A percentile compares a stretch with the other conserved stretches of the same genome.
phyloP scores from a whole-genome alignment of 23 tunicate species.

The Oikopleura dioica region DNA sequence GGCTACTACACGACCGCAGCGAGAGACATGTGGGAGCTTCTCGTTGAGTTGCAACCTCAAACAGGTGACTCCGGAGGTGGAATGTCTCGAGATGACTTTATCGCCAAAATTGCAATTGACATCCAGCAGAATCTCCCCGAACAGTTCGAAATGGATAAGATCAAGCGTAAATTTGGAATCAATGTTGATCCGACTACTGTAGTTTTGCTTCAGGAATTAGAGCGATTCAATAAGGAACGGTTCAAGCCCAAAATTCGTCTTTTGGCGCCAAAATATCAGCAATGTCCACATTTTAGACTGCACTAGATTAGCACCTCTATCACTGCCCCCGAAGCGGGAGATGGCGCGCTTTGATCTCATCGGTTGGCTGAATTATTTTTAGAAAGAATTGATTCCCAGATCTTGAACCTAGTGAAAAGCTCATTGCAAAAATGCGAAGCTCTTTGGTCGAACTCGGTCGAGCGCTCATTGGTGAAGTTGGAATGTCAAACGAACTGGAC shows the following conservation, averaged over 20 bases:
- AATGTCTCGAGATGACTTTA: slow-evolving; percentile 79
- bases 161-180: slow-evolving; percentile 37
- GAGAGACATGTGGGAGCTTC: slow-evolving; percentile 77
- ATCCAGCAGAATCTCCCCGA: slow-evolving; percentile 93
- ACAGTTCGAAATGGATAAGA: slow-evolving; percentile 69
- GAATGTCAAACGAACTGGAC: slow-evolving; percentile 96
- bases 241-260: too few relatives aligned
- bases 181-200: slow-evolving; percentile 68
- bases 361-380: too few relatives aligned
- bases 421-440: slow-evolving; percentile 61
- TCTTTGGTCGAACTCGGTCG: slow-evolving; percentile 50
- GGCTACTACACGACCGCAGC: slow-evolving; percentile 98
- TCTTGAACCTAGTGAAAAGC: too few relatives aligned
- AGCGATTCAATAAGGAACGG: slow-evolving; percentile 87
- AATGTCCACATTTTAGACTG: too few relatives aligned
- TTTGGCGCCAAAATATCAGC: too few relatives aligned
- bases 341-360: too few relatives aligned
- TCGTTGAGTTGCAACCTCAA: slow-evolving; percentile 97
- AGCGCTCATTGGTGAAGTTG: slow-evolving; percentile 57
- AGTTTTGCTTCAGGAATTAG: slow-evolving; percentile 84
- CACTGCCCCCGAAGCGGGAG: too few relatives aligned
- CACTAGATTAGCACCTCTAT: too few relatives aligned
- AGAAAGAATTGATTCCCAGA: too few relatives aligned
- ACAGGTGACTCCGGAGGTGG: slow-evolving; percentile 90
- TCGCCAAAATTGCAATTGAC: slow-evolving; percentile 65